Evolutionary conservation across 2,113 vertebrate genomes (phyloP).

Genomic region (Serilophus lunatus): DNA sequence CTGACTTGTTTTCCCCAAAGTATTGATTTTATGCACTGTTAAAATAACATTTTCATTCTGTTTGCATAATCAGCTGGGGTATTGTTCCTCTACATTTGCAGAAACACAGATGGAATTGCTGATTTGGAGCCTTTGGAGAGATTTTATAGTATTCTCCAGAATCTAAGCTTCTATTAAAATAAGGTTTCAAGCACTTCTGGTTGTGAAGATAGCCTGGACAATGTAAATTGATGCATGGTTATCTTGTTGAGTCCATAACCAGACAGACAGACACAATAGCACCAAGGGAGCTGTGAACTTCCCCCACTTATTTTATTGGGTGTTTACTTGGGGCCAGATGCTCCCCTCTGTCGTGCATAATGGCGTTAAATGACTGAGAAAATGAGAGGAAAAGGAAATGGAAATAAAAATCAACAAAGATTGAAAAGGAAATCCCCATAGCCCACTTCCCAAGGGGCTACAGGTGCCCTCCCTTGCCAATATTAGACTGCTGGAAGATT

Average conservation of each 20-base stretch:
- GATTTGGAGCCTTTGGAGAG: conserved; percentile 54
- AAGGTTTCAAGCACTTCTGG: conserved; percentile 52
- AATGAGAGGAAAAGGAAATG: conserved; percentile 47
- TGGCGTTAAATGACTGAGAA: conserved; percentile 19
- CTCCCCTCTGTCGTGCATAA: conserved; percentile 17
- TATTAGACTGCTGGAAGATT: neutral
- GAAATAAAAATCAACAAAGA: conserved; percentile 40
- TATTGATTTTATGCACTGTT: conserved; percentile 58
- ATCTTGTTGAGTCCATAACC: conserved; percentile 38
- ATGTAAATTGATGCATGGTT: conserved; percentile 57
- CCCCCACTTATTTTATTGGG: conserved; percentile 48
- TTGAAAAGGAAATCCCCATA: conserved; percentile 24
- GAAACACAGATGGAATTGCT: conserved; percentile 62
- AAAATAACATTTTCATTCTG: conserved; percentile 64
- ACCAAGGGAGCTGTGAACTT: conserved; percentile 57
- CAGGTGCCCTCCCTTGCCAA: neutral
- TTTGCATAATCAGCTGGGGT: conserved; percentile 56
- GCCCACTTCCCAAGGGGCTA: neutral
- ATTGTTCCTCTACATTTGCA: conserved; percentile 52
- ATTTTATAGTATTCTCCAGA: conserved; percentile 48
- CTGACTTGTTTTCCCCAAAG: conserved; percentile 48
- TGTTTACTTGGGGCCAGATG: conserved; percentile 61
- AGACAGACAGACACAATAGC: conserved; percentile 47
- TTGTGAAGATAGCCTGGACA: conserved; percentile 58
- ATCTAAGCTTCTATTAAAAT: conserved; percentile 59